Evolutionary conservation across 2,797 vertebrate genomes (phyloP).

Genomic region (Macroramphosus scolopax): DNA sequence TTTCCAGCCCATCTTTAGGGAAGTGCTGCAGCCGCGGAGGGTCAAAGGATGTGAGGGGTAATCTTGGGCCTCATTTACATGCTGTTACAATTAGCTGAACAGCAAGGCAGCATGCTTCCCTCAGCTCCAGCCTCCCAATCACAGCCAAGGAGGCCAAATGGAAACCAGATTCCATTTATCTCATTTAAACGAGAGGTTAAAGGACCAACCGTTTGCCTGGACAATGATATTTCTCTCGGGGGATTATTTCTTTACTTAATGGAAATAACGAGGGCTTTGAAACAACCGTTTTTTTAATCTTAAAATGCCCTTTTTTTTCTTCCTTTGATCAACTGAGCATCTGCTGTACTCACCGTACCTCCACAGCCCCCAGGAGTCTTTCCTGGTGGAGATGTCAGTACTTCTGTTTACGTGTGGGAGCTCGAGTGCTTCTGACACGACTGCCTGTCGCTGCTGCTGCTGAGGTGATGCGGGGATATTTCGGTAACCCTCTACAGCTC

Average conservation of each 20-base stretch:
- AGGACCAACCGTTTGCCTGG: no score
- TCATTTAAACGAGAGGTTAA: no score
- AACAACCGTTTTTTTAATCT: no score
- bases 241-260: no score
- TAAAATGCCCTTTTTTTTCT: no score
- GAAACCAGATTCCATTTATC: constrained; percentile 5
- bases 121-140: constrained; percentile 22
- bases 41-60: constrained; percentile 51
- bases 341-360: constrained; percentile 2
- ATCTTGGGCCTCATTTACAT: constrained; percentile 56
- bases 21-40: constrained; percentile 35
- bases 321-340: background rate
- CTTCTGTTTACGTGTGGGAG: constrained; percentile 4
- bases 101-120: constrained; percentile 24
- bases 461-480: constrained; percentile 44
- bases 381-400: constrained; percentile 33
- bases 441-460: constrained; percentile 25
- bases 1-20: constrained; percentile 49
- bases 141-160: constrained; percentile 13
- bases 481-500: no score
- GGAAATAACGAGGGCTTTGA: no score
- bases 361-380: no score
- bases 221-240: no score
- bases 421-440: constrained; percentile 5
- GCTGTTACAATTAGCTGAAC: constrained; percentile 55